Evolutionary conservation across 1,140 invertebrate genomes (phyloP), one percentile per base, ranked within the genome.

Genomic region (Papilio machaon): DNA sequence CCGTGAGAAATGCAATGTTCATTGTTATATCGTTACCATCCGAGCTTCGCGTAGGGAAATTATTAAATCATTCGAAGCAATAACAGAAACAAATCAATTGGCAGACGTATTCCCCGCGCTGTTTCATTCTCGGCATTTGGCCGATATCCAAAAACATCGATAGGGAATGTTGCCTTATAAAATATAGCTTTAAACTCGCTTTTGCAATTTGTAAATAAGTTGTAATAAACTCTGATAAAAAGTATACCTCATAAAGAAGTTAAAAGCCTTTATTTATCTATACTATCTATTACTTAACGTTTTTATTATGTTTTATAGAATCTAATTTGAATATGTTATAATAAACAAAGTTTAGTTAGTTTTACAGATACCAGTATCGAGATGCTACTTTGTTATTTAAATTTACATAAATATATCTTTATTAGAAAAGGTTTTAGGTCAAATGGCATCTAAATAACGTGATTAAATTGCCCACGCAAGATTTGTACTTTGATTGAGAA

Each of bases 81-180:
- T 79, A 79, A 79, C 77, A 38, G 35, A 79, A 79, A 79, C 77
- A 79, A 79, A 79, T 79, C 58, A 79, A 79, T 79, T 64, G 10
- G 77, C 58, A 46, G n/a, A 79, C 54, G 13, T 1, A 38, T 23
- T 38, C 8, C 15, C 54, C 23, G 38, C 11, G 19, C 49, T 30
- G 77, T 35, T 60, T 78, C 75, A 60, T 67, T 67, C 43, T 47
- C 38, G 23, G 77, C 54, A 67, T 79, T 79, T 79, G 77, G 77
- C 54, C 11, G 35, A 35, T 64, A 60, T 64, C 77, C 77, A 79
- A 64, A 79, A 79, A 79, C 77, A 79, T 79, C 77, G 77, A 64
- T 79, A 79, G 54, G 77, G 58, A 67, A 64, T 79, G 58, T 67
- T 67, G 47, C 54, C 38, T 79, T 79, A 79, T 67, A 79, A 79